Conservation (phyloP, 2,113 vertebrate genomes). For the Gallinago undulata region DNA sequence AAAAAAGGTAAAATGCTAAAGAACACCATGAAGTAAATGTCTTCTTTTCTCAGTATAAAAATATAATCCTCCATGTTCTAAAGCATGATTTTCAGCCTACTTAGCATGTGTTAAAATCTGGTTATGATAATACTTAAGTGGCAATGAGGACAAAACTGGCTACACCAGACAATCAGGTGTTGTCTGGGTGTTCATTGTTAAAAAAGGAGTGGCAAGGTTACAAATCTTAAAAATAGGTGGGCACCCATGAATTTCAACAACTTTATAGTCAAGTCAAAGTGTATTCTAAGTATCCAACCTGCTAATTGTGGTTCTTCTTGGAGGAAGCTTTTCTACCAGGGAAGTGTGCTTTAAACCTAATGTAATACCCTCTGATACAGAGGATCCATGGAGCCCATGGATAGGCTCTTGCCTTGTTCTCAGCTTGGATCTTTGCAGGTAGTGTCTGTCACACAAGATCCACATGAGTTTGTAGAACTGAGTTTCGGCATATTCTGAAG, state of each 20-base stretch:
- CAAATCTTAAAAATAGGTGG: background rate
- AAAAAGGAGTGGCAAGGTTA: background rate
- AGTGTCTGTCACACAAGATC: background rate
- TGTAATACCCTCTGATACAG: background rate
- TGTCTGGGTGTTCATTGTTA: background rate
- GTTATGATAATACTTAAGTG: background rate
- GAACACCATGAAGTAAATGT: fast-evolving
- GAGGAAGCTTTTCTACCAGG: background rate
- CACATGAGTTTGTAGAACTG: background rate
- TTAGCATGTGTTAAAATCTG: background rate
- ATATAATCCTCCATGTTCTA: background rate
- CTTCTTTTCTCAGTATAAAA: background rate
- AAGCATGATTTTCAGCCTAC: background rate
- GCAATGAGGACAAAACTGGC: background rate
- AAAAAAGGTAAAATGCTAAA: background rate
- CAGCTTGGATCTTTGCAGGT: background rate
- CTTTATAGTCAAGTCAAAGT: background rate
- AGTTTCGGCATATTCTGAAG: background rate
- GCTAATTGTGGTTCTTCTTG: background rate
- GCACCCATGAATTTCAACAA: background rate
- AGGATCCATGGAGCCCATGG: too few relatives aligned
- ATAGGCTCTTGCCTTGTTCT: background rate
- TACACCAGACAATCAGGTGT: background rate
- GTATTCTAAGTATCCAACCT: background rate
- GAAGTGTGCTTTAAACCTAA: background rate